Evolutionary conservation across 2,797 vertebrate species (phyloP), one percentile per base, ranked within the genome.

Genomic region (Takifugu rubripes): DNA sequence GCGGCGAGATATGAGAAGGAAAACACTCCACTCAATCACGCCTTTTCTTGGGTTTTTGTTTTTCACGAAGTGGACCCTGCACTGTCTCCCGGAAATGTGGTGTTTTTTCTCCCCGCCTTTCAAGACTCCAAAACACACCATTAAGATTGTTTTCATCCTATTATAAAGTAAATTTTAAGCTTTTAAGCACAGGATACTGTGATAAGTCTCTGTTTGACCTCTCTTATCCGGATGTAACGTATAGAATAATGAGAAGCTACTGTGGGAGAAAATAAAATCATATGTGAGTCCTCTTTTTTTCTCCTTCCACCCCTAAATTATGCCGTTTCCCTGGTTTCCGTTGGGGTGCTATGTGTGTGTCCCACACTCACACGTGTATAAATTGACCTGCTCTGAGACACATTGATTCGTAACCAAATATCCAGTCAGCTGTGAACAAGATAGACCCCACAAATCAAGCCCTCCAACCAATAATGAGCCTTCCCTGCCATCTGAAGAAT

Each of bases 401-500:
- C 79, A 59, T 82, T 82, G 78, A 82, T 81, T 80, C 68, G 16
- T 54, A 74, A 75, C 76, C 76, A 85, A 82, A 88, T 79, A 79
- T 67, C 70, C 79, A 71, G 72, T 78, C 57, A 66, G 64, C 75
- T 75, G 74, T 75, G 70, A 79, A 84, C 78, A 74, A 79, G 84
- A 87, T 84, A 79, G 78, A 79, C 59, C 64, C 67, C 72, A 85
- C 81, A 85, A 82, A 80, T 87, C 73, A 78, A 74, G 56, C 54
- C 59, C 57, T 40, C 57, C 29, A 24, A 54, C 56, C 66, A 65
- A 78, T 84, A 85, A 84, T 63, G 75, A 83, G 75, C 79, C 74
- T 79, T 82, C 83, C 68, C 81, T 71, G 72, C 71, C 84, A 79
- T 82, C 72, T 77, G 52, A 87, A 83, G 78, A 84, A 86, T 85